Conservation (phyloP, 1,140 invertebrate genomes). For the Gryon sp. region DNA sequence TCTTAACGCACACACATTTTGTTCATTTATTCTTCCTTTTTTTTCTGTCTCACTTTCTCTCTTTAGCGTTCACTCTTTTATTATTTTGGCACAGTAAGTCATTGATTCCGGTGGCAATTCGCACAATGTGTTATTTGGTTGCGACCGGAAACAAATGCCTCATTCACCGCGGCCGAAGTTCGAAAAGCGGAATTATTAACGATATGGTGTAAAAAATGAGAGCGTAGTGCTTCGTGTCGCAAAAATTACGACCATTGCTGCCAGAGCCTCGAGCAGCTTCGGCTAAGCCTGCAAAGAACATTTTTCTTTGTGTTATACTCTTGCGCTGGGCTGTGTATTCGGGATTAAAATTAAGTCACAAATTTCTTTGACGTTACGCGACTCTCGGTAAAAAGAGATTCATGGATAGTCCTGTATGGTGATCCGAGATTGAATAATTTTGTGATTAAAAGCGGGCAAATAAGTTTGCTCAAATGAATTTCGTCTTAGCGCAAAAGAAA, state of each 20-base stretch:
- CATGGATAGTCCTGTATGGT: slow-evolving; percentile 34
- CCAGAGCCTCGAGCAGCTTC: slow-evolving; percentile 65
- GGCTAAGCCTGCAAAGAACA: slow-evolving; percentile 65
- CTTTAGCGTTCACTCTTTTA: slow-evolving; percentile 20
- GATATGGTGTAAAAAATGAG: slow-evolving; percentile 66
- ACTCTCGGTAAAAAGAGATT: slow-evolving; percentile 47
- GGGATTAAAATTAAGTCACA: slow-evolving; percentile 62
- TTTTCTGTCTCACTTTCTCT: not conserved
- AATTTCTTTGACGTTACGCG: slow-evolving; percentile 52
- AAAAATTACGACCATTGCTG: slow-evolving; percentile 62
- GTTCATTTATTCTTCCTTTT: not conserved
- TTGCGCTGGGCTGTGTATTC: slow-evolving; percentile 36
- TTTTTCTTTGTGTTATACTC: slow-evolving; percentile 60
- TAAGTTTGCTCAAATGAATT: slow-evolving; percentile 40
- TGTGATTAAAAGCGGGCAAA: slow-evolving; percentile 52
- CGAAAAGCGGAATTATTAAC: slow-evolving; percentile 66
- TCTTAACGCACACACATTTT: no score
- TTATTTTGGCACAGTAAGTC: slow-evolving; percentile 66
- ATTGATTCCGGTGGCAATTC: slow-evolving; percentile 62
- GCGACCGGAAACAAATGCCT: slow-evolving; percentile 64
- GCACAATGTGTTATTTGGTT: slow-evolving; percentile 59
- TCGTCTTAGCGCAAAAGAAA: no score
- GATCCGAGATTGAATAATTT: slow-evolving; percentile 54
- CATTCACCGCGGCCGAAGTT: slow-evolving; percentile 65
- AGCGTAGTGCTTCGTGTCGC: slow-evolving; percentile 61